Conservation (phyloP, 23 tunicate species). For the Ascidia mentula region DNA sequence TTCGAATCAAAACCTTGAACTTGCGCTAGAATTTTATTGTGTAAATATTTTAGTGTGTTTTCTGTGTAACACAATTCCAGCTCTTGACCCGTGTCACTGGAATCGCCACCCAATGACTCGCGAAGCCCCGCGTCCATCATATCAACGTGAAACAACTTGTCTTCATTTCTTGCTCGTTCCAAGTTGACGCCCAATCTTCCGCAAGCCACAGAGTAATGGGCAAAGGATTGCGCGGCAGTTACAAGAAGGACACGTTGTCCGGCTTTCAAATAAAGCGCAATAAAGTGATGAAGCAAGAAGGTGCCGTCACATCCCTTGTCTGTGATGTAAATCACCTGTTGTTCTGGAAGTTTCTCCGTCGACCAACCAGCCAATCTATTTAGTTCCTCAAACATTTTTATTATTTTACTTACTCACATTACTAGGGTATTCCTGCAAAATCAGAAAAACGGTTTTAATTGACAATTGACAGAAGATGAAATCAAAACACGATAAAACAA, state of each 20-base stretch:
- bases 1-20: background rate
- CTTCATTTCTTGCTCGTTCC: constrained; percentile 14
- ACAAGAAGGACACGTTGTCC: constrained; percentile 42
- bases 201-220: constrained; percentile 69
- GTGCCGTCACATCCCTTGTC: constrained; percentile 37
- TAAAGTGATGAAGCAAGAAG: constrained; percentile 72
- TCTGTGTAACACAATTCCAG: constrained; percentile 1
- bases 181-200: constrained; percentile 50
- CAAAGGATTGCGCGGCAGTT: constrained; percentile 42
- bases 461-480: background rate
- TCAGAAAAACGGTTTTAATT: background rate
- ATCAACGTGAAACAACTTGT: constrained; percentile 26
- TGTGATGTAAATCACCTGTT: constrained; percentile 34
- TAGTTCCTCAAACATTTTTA: constrained; percentile 71
- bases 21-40: background rate
- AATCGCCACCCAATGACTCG: background rate
- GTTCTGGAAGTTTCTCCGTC: constrained; percentile 14
- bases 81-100: background rate
- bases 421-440: too few species aligned
- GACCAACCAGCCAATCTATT: constrained; percentile 61
- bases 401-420: background rate
- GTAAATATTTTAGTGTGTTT: background rate
- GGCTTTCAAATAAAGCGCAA: constrained; percentile 48
- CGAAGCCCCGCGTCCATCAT: constrained; percentile 24
- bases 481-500: background rate